phyloP scores from a whole-genome alignment of 2,113 vertebrate species.

The Ailuropoda melanoleuca region DNA sequence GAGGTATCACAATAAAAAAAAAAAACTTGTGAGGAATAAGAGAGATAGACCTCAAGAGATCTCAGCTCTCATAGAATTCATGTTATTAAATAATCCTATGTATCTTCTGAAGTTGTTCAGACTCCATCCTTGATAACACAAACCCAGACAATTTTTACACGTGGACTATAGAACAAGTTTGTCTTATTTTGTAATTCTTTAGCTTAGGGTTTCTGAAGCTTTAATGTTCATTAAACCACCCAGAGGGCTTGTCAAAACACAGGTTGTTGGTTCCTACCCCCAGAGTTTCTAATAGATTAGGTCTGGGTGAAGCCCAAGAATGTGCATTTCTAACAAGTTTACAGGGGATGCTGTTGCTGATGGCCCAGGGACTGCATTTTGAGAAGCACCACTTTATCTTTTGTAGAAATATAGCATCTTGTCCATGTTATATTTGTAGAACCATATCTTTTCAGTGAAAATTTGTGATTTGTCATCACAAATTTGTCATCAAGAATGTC shows the following conservation, averaged over 20 bases:
- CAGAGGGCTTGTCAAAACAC: not conserved
- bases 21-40: not conserved
- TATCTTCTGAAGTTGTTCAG: not conserved
- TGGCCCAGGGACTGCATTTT: not conserved
- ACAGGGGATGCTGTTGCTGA: not conserved
- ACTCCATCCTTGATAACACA: not conserved
- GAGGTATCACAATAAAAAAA: not conserved
- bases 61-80: not conserved
- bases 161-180: not conserved
- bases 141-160: not conserved
- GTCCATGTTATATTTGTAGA: not conserved
- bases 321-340: not conserved
- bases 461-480: not conserved
- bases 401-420: not conserved
- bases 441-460: not conserved
- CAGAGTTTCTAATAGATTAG: not conserved
- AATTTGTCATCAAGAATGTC: not conserved
- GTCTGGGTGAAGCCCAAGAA: not conserved
- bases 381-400: not conserved
- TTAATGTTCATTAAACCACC: not conserved
- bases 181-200: not conserved
- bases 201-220: not conserved
- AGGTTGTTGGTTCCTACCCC: not conserved
- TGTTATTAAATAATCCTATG: not conserved
- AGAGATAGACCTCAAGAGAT: not conserved